phyloP scores from a whole-genome alignment of 1,140 invertebrate species.

The Euwallacea fornicatus region DNA sequence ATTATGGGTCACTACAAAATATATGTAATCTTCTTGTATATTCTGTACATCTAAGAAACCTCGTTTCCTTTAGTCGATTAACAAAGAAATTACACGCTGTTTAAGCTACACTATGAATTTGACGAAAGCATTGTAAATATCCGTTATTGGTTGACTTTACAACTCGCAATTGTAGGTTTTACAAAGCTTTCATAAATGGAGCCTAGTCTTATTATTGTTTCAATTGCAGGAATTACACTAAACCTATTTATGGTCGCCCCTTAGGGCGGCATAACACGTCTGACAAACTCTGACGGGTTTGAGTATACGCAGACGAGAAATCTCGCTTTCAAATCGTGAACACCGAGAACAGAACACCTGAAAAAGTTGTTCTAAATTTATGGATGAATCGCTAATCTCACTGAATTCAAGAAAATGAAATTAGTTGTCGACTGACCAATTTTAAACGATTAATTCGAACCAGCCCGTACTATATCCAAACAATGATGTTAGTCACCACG shows the following conservation, averaged over 20 bases:
- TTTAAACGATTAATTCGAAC: too few relatives aligned
- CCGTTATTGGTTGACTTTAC: too few relatives aligned
- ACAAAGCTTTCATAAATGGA: too few relatives aligned
- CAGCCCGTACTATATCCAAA: too few relatives aligned
- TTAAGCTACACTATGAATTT: neutral
- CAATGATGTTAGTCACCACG: too few relatives aligned
- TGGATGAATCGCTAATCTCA: too few relatives aligned
- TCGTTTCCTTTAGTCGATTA: slow-evolving; percentile 6
- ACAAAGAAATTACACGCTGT: neutral
- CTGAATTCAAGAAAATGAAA: too few relatives aligned
- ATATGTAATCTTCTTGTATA: slow-evolving; percentile 19
- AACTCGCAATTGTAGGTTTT: too few relatives aligned
- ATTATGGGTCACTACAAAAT: slow-evolving; percentile 26
- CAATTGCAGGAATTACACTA: too few relatives aligned
- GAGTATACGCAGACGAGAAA: slow-evolving; percentile 83
- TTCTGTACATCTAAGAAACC: slow-evolving; percentile 17
- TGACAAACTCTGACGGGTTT: slow-evolving; percentile 59
- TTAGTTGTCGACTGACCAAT: too few relatives aligned
- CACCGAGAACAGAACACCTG: slow-evolving; percentile 93
- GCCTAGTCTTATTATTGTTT: too few relatives aligned
- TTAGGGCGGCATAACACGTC: slow-evolving; percentile 49
- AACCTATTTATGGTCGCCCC: slow-evolving; percentile 36
- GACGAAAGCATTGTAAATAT: neutral
- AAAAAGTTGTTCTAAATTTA: neutral
- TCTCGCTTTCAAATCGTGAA: slow-evolving; percentile 93